Percentiles rank a stretch among this genome's conserved stretches.
Evolutionary conservation across 1,140 invertebrate species (phyloP).

Genomic region (Papilio polytes): DNA sequence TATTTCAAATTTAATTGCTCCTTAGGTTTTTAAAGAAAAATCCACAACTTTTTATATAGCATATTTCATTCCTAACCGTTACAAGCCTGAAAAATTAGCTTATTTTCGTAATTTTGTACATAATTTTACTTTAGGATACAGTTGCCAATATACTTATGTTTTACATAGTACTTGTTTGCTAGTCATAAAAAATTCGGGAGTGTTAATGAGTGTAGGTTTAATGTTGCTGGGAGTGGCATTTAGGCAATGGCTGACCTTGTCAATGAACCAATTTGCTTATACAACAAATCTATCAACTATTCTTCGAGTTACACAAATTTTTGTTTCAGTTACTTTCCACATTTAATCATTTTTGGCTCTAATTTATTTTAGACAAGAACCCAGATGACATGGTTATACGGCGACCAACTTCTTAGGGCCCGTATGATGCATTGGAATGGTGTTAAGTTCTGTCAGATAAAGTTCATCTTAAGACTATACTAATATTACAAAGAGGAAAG

Average conservation of each 20-base stretch:
- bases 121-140: neutral
- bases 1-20: no score
- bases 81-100: no score
- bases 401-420: no score
- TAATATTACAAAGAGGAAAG: no score
- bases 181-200: constrained; percentile 1
- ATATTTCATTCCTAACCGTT: no score
- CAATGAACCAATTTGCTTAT: neutral
- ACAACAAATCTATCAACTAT: neutral
- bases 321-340: neutral
- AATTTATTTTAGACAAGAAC: neutral
- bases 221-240: constrained; percentile 10
- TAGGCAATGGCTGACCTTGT: neutral
- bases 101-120: neutral
- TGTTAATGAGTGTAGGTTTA: constrained; percentile 14
- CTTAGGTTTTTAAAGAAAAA: no score
- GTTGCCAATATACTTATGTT: neutral
- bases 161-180: constrained; percentile 9
- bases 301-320: neutral
- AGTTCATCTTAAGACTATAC: no score
- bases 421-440: no score
- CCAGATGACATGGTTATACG: no score
- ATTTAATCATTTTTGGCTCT: neutral
- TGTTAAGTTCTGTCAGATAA: no score
- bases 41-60: no score